These are phyloP conservation scores for Platichthys flesus DNA, from an alignment of 2,113 vertebrate species.

Conservation along the genomic window DNA sequence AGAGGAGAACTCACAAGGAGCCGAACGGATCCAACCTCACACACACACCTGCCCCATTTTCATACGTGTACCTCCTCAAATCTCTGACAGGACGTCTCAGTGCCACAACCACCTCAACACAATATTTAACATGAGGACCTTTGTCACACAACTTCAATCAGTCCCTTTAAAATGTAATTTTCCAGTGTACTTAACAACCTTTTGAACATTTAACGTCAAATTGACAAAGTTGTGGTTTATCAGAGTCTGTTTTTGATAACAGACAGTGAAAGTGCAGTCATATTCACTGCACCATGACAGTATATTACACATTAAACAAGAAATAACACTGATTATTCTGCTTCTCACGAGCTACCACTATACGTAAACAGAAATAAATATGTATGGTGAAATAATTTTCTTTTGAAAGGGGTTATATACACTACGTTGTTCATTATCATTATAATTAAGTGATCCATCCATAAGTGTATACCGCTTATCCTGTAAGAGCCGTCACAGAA, in stretches of 20 bases:
- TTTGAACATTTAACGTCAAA: constrained; percentile 10
- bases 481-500: no score
- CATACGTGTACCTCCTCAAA: constrained; percentile 26
- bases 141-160: background rate
- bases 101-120: constrained; percentile 4
- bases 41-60: constrained; percentile 23
- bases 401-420: no score
- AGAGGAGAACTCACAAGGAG: constrained; percentile 27
- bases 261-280: constrained; percentile 11
- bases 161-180: constrained; percentile 21
- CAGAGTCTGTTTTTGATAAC: constrained; percentile 16
- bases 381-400: no score
- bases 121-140: no score
- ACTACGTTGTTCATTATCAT: no score
- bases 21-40: constrained; percentile 44
- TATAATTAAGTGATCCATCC: no score
- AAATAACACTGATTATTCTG: background rate
- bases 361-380: no score
- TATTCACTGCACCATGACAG: background rate
- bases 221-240: background rate
- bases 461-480: no score
- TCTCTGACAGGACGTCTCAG: constrained; percentile 15
- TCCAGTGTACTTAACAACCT: constrained; percentile 17
- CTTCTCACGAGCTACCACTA: background rate
- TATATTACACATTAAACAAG: background rate